These are phyloP conservation scores for Proterorhinus semilunaris DNA, from an alignment of 2,113 vertebrate genomes.

Conservation along the genomic window DNA sequence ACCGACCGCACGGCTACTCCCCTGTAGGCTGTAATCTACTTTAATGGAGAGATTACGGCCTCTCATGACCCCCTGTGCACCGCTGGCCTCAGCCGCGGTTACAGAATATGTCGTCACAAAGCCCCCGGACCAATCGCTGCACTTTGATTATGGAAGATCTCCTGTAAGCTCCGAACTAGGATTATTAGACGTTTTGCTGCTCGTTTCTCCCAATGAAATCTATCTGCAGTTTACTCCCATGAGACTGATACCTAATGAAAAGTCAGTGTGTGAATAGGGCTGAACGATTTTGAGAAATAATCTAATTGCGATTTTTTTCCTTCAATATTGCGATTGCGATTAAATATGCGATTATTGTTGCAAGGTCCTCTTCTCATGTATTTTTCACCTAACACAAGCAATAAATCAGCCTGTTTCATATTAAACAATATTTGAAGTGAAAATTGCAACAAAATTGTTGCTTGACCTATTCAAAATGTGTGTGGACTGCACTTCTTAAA, in stretches of 20 bases:
- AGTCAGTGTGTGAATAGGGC: too few species aligned
- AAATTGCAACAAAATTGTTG: too few species aligned
- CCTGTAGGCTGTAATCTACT: conserved; percentile 70
- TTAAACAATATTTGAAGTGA: too few species aligned
- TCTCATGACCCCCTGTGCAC: conserved; percentile 59
- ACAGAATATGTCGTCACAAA: conserved; percentile 61
- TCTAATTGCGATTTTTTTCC: too few species aligned
- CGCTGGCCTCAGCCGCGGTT: conserved; percentile 58
- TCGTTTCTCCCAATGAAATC: conserved; percentile 12
- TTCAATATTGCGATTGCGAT: too few species aligned
- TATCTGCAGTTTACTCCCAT: neutral
- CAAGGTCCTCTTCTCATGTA: too few species aligned
- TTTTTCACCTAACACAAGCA: too few species aligned
- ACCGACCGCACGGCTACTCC: conserved; percentile 39
- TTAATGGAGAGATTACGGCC: conserved; percentile 73
- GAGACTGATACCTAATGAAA: neutral
- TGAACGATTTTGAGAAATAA: too few species aligned
- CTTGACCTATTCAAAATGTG: too few species aligned
- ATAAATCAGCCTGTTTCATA: too few species aligned
- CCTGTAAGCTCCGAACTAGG: conserved; percentile 59
- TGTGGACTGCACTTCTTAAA: too few species aligned
- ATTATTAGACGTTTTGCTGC: conserved; percentile 46
- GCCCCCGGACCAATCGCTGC: conserved; percentile 46
- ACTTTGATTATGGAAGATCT: conserved; percentile 56
- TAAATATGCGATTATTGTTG: too few species aligned